Percentiles rank a stretch among this genome's conserved stretches.
Evolutionary conservation across 53 echinoderm and acorn worm genomes (phyloP).

Genomic region (Apostichopus leukothele): DNA sequence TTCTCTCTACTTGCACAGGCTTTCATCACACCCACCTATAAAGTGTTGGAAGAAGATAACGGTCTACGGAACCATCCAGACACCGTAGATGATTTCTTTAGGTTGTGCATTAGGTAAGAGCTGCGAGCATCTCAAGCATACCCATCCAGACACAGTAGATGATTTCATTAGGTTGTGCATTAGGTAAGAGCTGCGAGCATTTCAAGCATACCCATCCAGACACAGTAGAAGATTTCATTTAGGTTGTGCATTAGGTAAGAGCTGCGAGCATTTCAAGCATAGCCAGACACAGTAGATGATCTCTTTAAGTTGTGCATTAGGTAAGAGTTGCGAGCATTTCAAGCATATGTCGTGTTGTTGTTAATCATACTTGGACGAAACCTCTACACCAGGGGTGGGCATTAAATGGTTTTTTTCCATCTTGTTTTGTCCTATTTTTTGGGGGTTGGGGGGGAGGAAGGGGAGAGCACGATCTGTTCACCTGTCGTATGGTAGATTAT

Average conservation of each 20-base stretch:
- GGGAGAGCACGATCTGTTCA: too few relatives aligned
- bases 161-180: conserved; percentile 90
- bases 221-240: conserved; percentile 88
- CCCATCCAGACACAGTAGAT: conserved; percentile 91
- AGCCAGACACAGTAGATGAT: conserved; percentile 88
- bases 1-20: conserved; percentile 56
- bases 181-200: conserved; percentile 55
- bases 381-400: not conserved
- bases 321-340: conserved; percentile 38
- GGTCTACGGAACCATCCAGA: conserved; percentile 90
- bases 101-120: conserved; percentile 81
- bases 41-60: conserved; percentile 73
- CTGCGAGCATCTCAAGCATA: conserved; percentile 19
- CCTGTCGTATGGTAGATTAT: too few relatives aligned
- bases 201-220: conserved; percentile 63
- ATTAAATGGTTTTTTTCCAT: not conserved
- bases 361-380: too few relatives aligned
- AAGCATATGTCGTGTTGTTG: not conserved
- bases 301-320: conserved; percentile 87
- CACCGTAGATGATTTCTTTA: conserved; percentile 91
- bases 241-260: conserved; percentile 86
- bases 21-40: conserved; percentile 87
- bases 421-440: too few relatives aligned
- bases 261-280: too few relatives aligned
- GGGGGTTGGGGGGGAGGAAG: too few relatives aligned